Base-by-base conservation (phyloP, 2,797 vertebrate species). In the Hydrolagus colliei region DNA sequence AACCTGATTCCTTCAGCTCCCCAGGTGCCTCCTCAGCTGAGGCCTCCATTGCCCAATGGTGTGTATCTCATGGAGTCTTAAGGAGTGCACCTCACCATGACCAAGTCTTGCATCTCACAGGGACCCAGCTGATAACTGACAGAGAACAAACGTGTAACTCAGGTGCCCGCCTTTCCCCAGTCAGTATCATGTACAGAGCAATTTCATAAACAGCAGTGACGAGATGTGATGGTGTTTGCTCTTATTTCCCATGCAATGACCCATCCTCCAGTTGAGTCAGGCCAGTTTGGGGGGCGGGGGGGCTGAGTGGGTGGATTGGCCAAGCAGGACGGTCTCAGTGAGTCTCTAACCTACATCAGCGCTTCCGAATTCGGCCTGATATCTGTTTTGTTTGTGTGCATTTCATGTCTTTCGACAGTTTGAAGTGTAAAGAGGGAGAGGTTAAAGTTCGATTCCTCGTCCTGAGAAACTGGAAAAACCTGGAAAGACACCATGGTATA, bases 361-460 rank as follows among this genome's bases (percentile, higher is more conserved):
- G 12, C n/a, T 62, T 68, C 32, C 71, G 61, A 80, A 11, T 41
- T 84, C 71, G 73, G 85, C 65, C 86, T 89, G 87, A 88, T 87
- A 87, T 90, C 87, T 75, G 62, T 86, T 86, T 86, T 76, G 61
- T 77, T 77, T 76, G 76, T 86, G 86, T 67, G 63, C 63, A 22
- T 65, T 95, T 87, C 95, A 91, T 97, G 94, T 96, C 88, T 89
- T 95, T 96, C 95, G 95, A 96, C 96, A 97, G 96, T 97, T 97
- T 96, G 96, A 96, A 94, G 91, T 96, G 92, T 94, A 94, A 92
- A 88, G 87, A 93, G 87, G 91, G 87, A 91, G 86, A 92, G 93
- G 89, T 91, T 90, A 92, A 91, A 94, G 88, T 91, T 92, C 90
- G 91, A 87, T 88, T 90, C 89, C 94, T 91, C 90, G 82, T 92